Evolutionary conservation across 2,888 invertebrate species (phyloP), one percentile per base, ranked within the genome.

Genomic region (Dorcus parallelipipedus): DNA sequence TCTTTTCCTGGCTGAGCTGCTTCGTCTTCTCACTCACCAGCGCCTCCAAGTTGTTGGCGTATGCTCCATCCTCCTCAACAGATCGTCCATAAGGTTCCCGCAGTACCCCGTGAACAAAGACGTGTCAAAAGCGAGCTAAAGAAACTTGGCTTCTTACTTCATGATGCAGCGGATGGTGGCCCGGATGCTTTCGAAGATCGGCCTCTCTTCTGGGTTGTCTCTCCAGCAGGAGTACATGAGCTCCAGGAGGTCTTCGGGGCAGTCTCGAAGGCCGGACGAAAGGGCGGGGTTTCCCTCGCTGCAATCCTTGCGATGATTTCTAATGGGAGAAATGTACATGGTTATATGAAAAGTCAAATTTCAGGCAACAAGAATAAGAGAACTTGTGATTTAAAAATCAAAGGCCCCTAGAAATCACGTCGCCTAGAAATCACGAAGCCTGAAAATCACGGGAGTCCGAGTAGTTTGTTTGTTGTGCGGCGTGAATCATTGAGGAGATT

Each of bases 11-110:
- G 52, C 97, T 90, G 54, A 97, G 83, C 74, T 97, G 96, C 66
- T 95, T 92, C 0, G 97, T 98, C 77, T 97, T 90, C 78, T 97
- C 97, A 71, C 96, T 95, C 0, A 98, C 98, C 4, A 97, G 80
- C 1, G 90, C 90, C 78, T 98, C 98, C 71, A 98, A 82, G 77
- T 98, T 98, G 76, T 95, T 95, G 17, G 98, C 97, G 76, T 98
- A 98, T 96, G 96, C 76, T 98, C 97, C 97, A 98, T 97, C 42
- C 97, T 89, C 43, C 93, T 86, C 0, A 93, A 76, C 8, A 97
- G 81, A 74, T 97, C 97, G 72, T 97, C 97, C 90, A 94, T 91
- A 40, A 94, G 79, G 73, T 96, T 93, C 76, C 95, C 94, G 69
- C 95, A 90, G 73, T 91, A 90, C 0, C 91, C 91, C 73, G 92